Base-by-base conservation (phyloP, 2,797 vertebrate genomes). In the Anguilla marmorata region DNA sequence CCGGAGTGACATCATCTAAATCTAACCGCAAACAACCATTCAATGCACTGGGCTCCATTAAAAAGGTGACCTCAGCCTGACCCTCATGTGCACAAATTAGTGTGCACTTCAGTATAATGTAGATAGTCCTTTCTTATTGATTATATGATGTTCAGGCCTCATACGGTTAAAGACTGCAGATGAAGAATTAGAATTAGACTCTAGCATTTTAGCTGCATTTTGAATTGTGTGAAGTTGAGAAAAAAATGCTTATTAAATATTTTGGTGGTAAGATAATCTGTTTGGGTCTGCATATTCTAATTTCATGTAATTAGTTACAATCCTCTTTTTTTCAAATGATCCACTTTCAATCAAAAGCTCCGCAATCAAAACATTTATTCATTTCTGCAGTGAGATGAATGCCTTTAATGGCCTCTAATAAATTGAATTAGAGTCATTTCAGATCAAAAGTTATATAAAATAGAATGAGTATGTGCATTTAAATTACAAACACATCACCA, bases 1-100 rank as follows among this genome's bases (percentile, higher is more conserved):
- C 80, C 69, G 72, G 86, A 89, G 87, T 89, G 76, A 89, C 89
- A 87, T 89, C 88, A 89, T 86, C 89, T 86, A 87, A 89, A 87
- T 89, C 89, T 87, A 37, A 79, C 86, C 58, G 84, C 86, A 87
- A 87, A 87, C 84, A 89, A 84, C 84, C 87, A 87, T 87, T 87
- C 86, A 89, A 86, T 89, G 58, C 66, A 82, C 63, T 66, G 58
- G 84, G 86, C 89, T 87, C 89, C 85, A 89, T 89, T 84, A 87
- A 85, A 87, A 89, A 85, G 84, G 72, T 86, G 89, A 89, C 89
- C 72, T 56, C n/a, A 11, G 50, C 41, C 11, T 72, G 45, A 80
- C 52, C 88, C 85, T n/a, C 63, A 19, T 50, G 84, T 11, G 54
- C 84, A 6, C 76, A 16, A 48, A 21, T 30, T 45, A 21, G 24